Evolutionary conservation across 1,140 invertebrate species (phyloP), one percentile per base, ranked within the genome.

Genomic region (Callitettix versicolor): DNA sequence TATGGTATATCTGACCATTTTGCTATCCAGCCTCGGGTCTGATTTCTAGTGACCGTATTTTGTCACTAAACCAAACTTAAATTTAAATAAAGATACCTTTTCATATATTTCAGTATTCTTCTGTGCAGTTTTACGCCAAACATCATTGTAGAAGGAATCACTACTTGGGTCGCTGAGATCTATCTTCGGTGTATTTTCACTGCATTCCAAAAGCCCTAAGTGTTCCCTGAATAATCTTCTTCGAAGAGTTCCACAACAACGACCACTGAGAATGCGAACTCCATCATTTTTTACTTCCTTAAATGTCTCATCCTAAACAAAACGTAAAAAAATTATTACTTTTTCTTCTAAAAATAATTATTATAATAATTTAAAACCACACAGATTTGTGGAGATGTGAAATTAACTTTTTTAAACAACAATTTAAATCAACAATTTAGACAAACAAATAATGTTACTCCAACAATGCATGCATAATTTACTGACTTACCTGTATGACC

Each of bases 141-240:
- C 68, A 53, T 85, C 79, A 59, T 79, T 81, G 67, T 88, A 95
- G 71, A 96, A 92, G 22, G 79, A 67, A 58, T 86, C 78, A 58
- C 70, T 76, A 30, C 86, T 75, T 0, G 86, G 86, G 71, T 95
- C 91, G 26, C 76, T 77, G 1, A 94, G 69, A 59, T 80, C 73
- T 18, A 82, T 63, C 4, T 76, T 67, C 1, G 71, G 12, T 21
- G 44, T 30, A 12, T 73, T 14, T 14, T 14, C 21, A 15, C 41
- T 14, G 5, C 30, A 21, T 69, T 72, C 64, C 22, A 75, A 59
- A 0, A 77, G 63, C 1, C 76, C 88, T 26, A 98, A 75, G 73
- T 98, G 95, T 70, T 98, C 95, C 58, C 83, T 78, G 69, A 98
- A 95, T 18, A 98, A 69, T 40, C 84, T 80, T 65, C 85, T 86